Percentiles rank a stretch among this genome's conserved stretches.
Evolutionary conservation across 1,140 invertebrate species (phyloP).

Genomic region (Diachasma alloeum): DNA sequence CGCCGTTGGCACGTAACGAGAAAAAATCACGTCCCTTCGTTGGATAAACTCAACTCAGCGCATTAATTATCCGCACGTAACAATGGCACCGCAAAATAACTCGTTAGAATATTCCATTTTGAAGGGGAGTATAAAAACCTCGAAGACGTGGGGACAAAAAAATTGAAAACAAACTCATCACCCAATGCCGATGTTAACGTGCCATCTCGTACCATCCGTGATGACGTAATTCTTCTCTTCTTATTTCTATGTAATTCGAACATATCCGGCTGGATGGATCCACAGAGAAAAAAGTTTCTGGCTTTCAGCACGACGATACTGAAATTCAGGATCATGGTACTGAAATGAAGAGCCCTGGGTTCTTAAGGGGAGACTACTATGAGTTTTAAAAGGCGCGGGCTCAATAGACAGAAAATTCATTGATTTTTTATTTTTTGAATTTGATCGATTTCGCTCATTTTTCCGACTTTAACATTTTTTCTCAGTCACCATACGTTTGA

Average conservation of each 20-base stretch:
- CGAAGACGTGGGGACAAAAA: neutral
- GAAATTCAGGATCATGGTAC: neutral
- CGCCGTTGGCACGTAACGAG: neutral
- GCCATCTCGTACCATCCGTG: slow-evolving; percentile 23
- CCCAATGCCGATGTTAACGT: neutral
- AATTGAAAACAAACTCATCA: neutral
- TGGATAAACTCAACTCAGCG: neutral
- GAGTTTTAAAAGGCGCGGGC: no score
- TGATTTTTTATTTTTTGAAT: no score
- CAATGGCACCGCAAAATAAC: neutral
- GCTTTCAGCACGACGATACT: neutral
- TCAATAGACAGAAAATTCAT: no score
- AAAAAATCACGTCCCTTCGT: neutral
- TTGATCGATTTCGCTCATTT: no score
- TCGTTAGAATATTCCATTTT: neutral
- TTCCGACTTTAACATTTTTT: no score
- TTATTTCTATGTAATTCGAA: neutral
- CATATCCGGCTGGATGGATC: no score
- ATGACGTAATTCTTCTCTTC: slow-evolving; percentile 7
- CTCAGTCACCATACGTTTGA: no score
- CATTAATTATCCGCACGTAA: neutral
- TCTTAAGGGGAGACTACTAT: no score
- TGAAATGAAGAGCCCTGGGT: no score
- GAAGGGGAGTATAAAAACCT: neutral
- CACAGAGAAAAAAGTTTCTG: no score